Base-by-base conservation (phyloP, 2,888 invertebrate genomes). In the Odontomyia ornata region DNA sequence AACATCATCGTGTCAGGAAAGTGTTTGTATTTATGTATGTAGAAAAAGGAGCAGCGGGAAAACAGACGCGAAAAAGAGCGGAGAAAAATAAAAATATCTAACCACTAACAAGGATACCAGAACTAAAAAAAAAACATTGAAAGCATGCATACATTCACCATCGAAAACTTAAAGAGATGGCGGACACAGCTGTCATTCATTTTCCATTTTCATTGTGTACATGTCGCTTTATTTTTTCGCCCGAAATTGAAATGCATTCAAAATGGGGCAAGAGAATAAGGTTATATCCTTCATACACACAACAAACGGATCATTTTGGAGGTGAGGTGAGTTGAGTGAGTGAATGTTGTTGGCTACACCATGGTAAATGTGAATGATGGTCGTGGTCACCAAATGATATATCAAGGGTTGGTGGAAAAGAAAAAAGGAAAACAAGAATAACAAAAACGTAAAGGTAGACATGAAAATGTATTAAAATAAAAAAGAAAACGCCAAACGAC, bases 171-270 rank as follows among this genome's bases (percentile, higher is more conserved):
- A n/a, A 64, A 47, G 75, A 77, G 60, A 75, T 77, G 77, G 77
- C 77, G 75, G 77, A 77, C 77, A 73, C 77, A 77, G 73, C 77
- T 77, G 77, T 77, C 77, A 75, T 30, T 77, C 75, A 77, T 65
- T 65, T 36, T 69, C 67, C 28, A 43, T 76, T 46, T 46, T 47
- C 64, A 75, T 75, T 62, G 60, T 75, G 62, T 75, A n/a, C n/a
- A 30, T 30, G 28, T 27, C 62, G 21, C 62, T 25, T 60, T 25
- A 60, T 15, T 64, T 30, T 64, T 64, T 64, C 21, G 46, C 5
- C 47, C 46, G 46, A 67, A 67, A 67, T 46, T 36, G 67, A 67
- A 67, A 43, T 67, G 43, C 43, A 67, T 67, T 46, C 21, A 67
- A 64, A 64, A 64, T 64, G 30, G 64, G 18, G 30, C 64, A 64